Evolutionary conservation across 2,113 vertebrate genomes (phyloP).

Genomic region (Vidua macroura): DNA sequence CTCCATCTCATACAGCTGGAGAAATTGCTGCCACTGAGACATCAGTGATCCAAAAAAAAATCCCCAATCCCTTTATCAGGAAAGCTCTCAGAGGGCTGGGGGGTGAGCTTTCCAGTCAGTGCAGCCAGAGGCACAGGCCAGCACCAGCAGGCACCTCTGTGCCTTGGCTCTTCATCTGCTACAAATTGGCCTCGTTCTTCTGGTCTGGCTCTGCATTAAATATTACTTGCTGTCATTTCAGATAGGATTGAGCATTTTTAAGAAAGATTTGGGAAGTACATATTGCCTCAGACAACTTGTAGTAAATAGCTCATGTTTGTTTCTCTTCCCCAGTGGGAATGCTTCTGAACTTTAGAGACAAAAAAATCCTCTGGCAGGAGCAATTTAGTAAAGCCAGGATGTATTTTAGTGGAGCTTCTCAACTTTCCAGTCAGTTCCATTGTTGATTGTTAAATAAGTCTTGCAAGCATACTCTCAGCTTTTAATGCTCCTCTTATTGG

Average conservation of each 20-base stretch:
- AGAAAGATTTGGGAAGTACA: not conserved
- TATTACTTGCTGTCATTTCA: conserved; percentile 2
- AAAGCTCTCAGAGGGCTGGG: not conserved
- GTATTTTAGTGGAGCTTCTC: not conserved
- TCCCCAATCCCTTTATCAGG: not conserved
- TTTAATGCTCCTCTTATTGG: not conserved
- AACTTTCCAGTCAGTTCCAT: not conserved
- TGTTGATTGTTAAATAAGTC: conserved; percentile 10
- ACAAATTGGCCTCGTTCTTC: not conserved
- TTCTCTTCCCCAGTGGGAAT: not conserved
- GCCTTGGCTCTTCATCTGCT: conserved; percentile 4
- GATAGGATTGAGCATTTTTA: conserved; percentile 3
- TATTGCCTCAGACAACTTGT: not conserved
- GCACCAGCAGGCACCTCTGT: not conserved
- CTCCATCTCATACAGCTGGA: not conserved
- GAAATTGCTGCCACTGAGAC: not conserved
- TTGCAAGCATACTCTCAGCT: not conserved
- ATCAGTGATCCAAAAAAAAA: not conserved
- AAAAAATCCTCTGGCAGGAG: not conserved
- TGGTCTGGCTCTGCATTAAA: not conserved
- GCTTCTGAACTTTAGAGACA: not conserved
- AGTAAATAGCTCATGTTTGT: not conserved
- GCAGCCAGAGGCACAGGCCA: not conserved
- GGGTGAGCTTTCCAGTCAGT: not conserved
- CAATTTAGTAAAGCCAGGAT: not conserved